These are phyloP conservation scores for Drosophila fulvimacula DNA, from an alignment of 2,888 invertebrate species.

Conservation along the genomic window DNA sequence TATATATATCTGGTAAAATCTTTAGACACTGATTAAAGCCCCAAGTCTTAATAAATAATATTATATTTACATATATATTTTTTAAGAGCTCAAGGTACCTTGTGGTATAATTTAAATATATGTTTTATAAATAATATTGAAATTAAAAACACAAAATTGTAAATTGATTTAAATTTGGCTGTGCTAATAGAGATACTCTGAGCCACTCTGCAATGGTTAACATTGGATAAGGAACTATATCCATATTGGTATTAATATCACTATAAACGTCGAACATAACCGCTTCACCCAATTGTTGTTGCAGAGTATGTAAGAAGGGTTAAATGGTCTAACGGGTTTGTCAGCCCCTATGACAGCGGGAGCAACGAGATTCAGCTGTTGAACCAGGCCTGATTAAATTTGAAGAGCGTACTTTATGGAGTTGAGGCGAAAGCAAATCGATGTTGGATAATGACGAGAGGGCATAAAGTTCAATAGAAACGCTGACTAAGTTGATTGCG, in stretches of 20 bases:
- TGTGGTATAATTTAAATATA: not conserved
- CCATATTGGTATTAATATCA: not conserved
- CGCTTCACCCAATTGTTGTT: not conserved
- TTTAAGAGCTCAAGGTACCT: not conserved
- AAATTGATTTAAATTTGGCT: not conserved
- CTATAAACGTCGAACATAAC: not conserved
- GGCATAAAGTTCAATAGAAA: constrained; percentile 38
- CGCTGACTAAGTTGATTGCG: constrained; percentile 50
- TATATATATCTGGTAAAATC: too few species aligned
- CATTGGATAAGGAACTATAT: not conserved
- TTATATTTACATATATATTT: too few species aligned
- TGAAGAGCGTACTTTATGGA: constrained; percentile 42
- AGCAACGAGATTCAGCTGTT: constrained; percentile 43
- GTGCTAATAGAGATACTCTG: not conserved
- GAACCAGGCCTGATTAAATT: constrained; percentile 61
- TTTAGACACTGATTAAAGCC: too few species aligned
- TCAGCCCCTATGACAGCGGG: constrained; percentile 25
- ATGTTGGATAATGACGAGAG: constrained; percentile 22
- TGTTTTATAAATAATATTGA: too few species aligned
- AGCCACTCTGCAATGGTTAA: not conserved
- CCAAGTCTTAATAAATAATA: too few species aligned
- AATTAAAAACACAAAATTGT: too few species aligned
- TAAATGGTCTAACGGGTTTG: constrained; percentile 24
- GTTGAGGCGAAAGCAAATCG: constrained; percentile 34
- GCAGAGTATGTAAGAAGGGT: constrained; percentile 46